phyloP scores from a whole-genome alignment of 1,140 invertebrate species.

The Diachasma alloeum region DNA sequence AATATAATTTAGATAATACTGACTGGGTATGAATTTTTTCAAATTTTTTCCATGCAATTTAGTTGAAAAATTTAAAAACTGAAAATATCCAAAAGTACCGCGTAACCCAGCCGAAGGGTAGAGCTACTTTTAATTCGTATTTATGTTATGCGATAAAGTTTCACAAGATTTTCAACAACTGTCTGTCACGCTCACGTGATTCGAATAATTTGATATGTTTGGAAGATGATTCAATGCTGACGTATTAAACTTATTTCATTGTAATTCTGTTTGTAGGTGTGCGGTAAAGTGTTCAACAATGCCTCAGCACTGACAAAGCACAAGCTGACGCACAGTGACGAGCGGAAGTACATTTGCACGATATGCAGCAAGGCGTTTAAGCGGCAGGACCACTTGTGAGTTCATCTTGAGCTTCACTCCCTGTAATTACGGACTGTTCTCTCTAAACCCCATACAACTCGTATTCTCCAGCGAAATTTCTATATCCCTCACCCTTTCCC shows the following conservation, averaged over 20 bases:
- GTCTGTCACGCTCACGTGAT: too few species aligned
- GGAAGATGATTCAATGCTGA: background rate
- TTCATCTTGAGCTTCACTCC: conserved; percentile 50
- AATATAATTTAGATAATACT: too few species aligned
- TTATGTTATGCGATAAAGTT: too few species aligned
- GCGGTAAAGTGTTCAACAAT: conserved; percentile 96
- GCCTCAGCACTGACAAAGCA: conserved; percentile 97
- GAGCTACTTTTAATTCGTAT: too few species aligned
- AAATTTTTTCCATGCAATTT: too few species aligned
- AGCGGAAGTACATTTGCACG: conserved; percentile 93
- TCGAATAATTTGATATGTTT: background rate
- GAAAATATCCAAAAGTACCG: too few species aligned
- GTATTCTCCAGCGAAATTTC: background rate
- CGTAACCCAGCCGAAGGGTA: too few species aligned
- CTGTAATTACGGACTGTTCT: conserved; percentile 14
- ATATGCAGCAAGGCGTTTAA: conserved; percentile 98
- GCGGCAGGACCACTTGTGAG: conserved; percentile 98
- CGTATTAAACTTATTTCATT: conserved; percentile 27
- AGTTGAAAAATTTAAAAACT: too few species aligned
- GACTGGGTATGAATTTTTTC: too few species aligned
- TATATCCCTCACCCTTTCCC: background rate
- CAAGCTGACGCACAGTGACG: conserved; percentile 97
- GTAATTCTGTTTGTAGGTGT: conserved; percentile 73
- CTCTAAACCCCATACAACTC: conserved; percentile 9
- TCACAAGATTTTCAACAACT: too few species aligned